phyloP scores from a whole-genome alignment of 2,113 vertebrate species.

The Sinocyclocheilus maitianheensis region DNA sequence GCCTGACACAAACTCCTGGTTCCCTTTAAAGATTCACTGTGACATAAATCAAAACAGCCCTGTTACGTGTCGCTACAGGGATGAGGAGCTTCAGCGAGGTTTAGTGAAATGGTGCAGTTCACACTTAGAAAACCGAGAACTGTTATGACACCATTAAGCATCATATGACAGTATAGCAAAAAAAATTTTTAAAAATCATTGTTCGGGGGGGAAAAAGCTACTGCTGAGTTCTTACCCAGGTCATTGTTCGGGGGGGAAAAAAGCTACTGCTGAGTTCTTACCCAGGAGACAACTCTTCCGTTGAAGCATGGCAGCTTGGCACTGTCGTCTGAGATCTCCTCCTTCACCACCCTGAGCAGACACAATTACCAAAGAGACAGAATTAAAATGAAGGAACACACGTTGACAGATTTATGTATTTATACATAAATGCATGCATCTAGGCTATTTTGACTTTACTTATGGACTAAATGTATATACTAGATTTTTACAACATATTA shows the following conservation, averaged over 20 bases:
- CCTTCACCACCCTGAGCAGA: constrained; percentile 86
- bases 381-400: neutral
- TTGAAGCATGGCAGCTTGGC: constrained; percentile 91
- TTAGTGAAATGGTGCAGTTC: neutral
- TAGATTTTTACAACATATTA: neutral
- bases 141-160: neutral
- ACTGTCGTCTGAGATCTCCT: constrained; percentile 88
- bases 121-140: neutral
- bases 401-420: too few relatives aligned
- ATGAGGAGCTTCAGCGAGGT: neutral
- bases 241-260: neutral
- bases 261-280: constrained; percentile 65
- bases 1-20: constrained; percentile 34
- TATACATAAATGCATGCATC: neutral
- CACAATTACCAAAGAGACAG: constrained; percentile 8
- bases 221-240: constrained; percentile 80
- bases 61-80: neutral
- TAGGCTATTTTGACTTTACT: neutral
- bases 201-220: neutral
- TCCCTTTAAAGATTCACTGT: constrained; percentile 25
- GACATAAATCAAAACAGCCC: constrained; percentile 35
- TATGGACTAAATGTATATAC: neutral
- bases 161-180: neutral
- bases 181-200: too few relatives aligned
- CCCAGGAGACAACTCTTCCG: constrained; percentile 91